phyloP scores from a whole-genome alignment of 2,797 vertebrate species.

The Cryptoprocta ferox region DNA sequence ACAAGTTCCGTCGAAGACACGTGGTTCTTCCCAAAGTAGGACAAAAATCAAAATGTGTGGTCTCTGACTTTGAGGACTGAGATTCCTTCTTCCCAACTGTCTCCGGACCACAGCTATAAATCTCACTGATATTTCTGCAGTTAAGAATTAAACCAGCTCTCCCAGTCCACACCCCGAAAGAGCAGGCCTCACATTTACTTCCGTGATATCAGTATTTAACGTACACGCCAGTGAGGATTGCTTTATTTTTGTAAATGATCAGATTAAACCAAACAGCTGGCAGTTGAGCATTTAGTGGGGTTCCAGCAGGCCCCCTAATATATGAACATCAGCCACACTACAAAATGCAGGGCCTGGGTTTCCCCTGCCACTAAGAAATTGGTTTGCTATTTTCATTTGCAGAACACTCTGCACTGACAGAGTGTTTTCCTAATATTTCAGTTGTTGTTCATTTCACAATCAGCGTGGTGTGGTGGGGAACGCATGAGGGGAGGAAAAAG shows the following conservation, averaged over 20 bases:
- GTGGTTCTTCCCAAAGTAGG: background rate
- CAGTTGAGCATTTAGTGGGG: constrained; percentile 39
- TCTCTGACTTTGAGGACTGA: background rate
- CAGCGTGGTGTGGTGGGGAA: background rate
- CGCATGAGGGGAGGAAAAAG: constrained; percentile 25
- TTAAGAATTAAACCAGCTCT: constrained; percentile 46
- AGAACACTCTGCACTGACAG: constrained; percentile 29
- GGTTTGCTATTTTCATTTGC: constrained; percentile 47
- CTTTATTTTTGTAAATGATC: constrained; percentile 63
- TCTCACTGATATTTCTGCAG: constrained; percentile 38
- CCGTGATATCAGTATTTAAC: constrained; percentile 33
- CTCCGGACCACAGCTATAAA: constrained; percentile 47
- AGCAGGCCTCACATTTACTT: background rate
- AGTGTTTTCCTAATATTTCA: constrained; percentile 55
- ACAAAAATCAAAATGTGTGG: constrained; percentile 55
- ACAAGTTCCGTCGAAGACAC: constrained; percentile 47
- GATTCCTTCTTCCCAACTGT: constrained; percentile 26
- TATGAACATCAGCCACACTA: constrained; percentile 1
- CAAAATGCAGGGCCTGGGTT: constrained; percentile 29
- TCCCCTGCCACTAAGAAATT: constrained; percentile 27
- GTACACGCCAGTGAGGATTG: constrained; percentile 11
- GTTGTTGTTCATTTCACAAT: constrained; percentile 64
- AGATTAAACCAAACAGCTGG: constrained; percentile 67
- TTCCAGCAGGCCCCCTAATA: constrained; percentile 62
- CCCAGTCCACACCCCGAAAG: background rate